phyloP scores from a whole-genome alignment of 1,140 invertebrate species.

The Brachionus plicatilis region DNA sequence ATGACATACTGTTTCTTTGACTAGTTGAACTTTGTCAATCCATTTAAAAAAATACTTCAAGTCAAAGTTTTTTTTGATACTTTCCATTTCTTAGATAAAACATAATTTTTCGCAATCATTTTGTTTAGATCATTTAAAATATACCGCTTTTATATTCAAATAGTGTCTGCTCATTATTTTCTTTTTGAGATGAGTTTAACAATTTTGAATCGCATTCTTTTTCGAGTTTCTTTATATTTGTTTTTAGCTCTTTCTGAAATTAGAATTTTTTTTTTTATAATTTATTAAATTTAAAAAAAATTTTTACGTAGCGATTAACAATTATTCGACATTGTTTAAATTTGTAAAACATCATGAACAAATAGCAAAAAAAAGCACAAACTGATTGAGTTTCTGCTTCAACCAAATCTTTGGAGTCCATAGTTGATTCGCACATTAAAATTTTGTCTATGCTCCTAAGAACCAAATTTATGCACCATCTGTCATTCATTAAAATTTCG shows the following conservation, averaged over 20 bases:
- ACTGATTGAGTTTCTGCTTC: conserved; percentile 48
- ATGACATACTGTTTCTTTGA: conserved; percentile 47
- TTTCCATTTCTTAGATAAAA: conserved; percentile 45
- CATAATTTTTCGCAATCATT: neutral
- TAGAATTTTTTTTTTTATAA: neutral
- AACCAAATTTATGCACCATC: conserved; percentile 52
- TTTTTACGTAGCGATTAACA: conserved; percentile 47
- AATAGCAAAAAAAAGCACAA: conserved; percentile 50
- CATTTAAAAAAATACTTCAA: conserved; percentile 49
- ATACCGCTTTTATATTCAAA: neutral
- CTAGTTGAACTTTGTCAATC: conserved; percentile 48
- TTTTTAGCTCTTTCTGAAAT: conserved; percentile 40
- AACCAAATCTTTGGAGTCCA: conserved; percentile 52
- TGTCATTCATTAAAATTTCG: conserved; percentile 53
- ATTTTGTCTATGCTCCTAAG: conserved; percentile 51
- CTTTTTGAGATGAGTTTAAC: conserved; percentile 46
- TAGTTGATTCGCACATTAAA: conserved; percentile 50
- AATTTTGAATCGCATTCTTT: conserved; percentile 46
- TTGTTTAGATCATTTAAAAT: neutral
- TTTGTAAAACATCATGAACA: conserved; percentile 54
- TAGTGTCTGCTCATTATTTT: conserved; percentile 34
- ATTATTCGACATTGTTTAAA: conserved; percentile 49
- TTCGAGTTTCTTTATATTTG: conserved; percentile 44
- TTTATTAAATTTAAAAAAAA: neutral
- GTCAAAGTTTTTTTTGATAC: conserved; percentile 49